Base-by-base conservation (phyloP, 2,888 invertebrate species). In the Falcaria lacertinaria region DNA sequence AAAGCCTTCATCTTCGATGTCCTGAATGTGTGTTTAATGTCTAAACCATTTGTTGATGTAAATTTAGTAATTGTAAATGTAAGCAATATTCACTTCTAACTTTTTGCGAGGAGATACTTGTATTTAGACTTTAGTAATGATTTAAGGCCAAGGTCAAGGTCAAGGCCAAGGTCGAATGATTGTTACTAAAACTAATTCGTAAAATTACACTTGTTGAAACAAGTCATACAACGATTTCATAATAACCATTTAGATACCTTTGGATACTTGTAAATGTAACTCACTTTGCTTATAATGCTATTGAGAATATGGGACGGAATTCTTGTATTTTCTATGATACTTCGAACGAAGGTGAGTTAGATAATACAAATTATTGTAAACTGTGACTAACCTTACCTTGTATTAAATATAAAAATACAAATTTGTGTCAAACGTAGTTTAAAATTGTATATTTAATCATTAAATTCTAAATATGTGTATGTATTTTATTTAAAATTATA, bases 391-490 rank as follows among this genome's bases (percentile, higher is more conserved):
- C 57, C 57, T 57, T 39, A 58, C 54, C 44, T 61, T 47, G 49
- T 47, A 42, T 54, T 60, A 52, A 51, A 45, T 44, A 56, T 47
- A 48, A 46, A 54, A 45, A 63, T 52, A 58, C 62, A 61, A 53
- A 62, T 67, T 53, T 64, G 71, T 70, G 70, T 78, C 69, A 63
- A 71, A 61, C 40, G 67, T 79, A 79, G 68, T 42, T 59, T 60
- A 69, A 68, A 55, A 37, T 15, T 14, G 37, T 34, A 39, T 40
- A 50, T 44, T 52, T 57, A 55, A 64, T 60, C 66, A 71, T 69
- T 74, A 71, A 79, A 84, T 82, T 86, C 83, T 83, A 83, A 85
- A 84, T 77, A 71, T 73, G 57, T 64, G 5, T 67, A 74, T 73
- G 62, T 60, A 56, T 65, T 65, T 71, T 68, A 69, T 69, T 73